These are phyloP conservation scores for Heptranchias perlo DNA, from an alignment of 2,113 vertebrate species.

Conservation along the genomic window DNA sequence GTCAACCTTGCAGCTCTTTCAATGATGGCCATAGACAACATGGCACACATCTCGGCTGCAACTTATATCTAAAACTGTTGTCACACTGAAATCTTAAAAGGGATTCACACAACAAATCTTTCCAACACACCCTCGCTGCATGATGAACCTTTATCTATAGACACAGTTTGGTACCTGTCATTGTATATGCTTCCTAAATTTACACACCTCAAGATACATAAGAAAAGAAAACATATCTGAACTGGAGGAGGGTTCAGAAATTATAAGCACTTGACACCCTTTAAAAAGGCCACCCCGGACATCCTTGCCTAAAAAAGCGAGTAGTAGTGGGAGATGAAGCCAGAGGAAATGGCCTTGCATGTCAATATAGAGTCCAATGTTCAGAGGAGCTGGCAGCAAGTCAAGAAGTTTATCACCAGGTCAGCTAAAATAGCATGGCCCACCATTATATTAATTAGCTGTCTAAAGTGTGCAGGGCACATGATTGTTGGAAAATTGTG, in stretches of 20 bases:
- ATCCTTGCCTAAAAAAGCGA: not conserved
- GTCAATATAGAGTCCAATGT: not conserved
- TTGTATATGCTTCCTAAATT: not conserved
- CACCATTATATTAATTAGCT: not conserved
- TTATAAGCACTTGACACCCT: not conserved
- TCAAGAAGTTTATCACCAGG: not conserved
- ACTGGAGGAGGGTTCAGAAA: not conserved
- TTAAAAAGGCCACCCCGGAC: not conserved
- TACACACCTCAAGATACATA: not conserved
- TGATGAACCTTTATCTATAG: not conserved
- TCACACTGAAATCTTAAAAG: not conserved
- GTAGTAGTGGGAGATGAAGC: not conserved
- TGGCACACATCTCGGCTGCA: not conserved
- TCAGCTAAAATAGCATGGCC: not conserved
- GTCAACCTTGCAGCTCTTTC: not conserved
- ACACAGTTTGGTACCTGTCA: too few species aligned
- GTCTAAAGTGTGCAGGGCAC: not conserved
- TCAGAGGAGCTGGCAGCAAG: not conserved
- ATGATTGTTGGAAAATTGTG: not conserved
- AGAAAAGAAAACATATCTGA: not conserved
- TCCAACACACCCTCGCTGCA: not conserved
- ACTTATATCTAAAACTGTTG: not conserved
- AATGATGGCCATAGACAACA: not conserved
- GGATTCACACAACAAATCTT: not conserved
- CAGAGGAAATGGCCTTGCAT: not conserved